Evolutionary conservation across 2,888 invertebrate species (phyloP), one percentile per base, ranked within the genome.

Genomic region (Limnephilus rhombicus): DNA sequence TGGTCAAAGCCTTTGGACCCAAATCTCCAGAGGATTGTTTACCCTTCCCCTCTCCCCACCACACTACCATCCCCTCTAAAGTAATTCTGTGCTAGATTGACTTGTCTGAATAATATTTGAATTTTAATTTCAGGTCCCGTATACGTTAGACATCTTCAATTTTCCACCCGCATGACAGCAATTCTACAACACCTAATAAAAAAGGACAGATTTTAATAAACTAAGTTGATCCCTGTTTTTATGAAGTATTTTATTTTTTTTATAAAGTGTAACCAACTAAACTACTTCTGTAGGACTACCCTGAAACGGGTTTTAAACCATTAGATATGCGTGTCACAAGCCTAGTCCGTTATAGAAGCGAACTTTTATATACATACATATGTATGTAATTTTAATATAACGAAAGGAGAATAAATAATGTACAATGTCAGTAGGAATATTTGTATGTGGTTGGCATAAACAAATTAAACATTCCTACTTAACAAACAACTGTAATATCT

Each of bases 31-130:
- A 86, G 85, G 45, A 29, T 18, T 87, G 68, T 34, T 34, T 31
- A 68, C 53, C 31, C 68, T 34, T 3, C 87, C 31, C 53, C 87
- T 15, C 68, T 0, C 53, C 15, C 53, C 34, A 24, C 34, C 1
- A 24, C 15, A 15, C 31, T 37, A 13, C 80, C 90, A 53, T 13
- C 68, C 68, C 41, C 37, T 53, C 91, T 68, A 87, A 89, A 80
- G 87, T 34, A 85, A 80, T 45, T 94, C 89, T 85, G 83, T 92
- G 94, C 95, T 96, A 96, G 96, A 96, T 96, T 96, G 96, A 96
- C 96, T 96, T 96, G 96, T 96, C 96, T 95, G 96, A 96, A 96
- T 94, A 94, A 94, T 96, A 96, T 96, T 96, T 96, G 96, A 96
- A 96, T 96, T 96, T 96, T 96, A 96, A 96, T 96, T 95, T 95